Conservation (phyloP, 2,797 vertebrate genomes). For the Percopsis omiscomaycus region DNA sequence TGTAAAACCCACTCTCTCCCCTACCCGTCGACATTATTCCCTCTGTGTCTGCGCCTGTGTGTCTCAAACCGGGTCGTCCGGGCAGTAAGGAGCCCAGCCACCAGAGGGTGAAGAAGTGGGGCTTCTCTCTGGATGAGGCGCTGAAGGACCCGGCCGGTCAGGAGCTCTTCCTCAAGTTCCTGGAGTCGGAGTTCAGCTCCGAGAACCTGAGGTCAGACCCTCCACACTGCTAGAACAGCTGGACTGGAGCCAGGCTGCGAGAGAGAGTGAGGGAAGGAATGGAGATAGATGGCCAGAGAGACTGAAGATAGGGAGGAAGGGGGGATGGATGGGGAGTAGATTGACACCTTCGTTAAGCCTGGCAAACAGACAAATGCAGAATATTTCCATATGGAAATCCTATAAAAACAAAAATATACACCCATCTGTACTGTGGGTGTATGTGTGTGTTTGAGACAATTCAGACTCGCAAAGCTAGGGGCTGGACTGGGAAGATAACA, state of each 20-base stretch:
- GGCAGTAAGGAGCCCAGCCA: slow-evolving; percentile 95
- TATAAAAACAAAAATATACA: no score
- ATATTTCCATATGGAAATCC: no score
- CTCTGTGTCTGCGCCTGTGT: not conserved
- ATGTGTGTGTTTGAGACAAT: slow-evolving; percentile 1
- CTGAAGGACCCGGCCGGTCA: slow-evolving; percentile 91
- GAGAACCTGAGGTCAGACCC: slow-evolving; percentile 92
- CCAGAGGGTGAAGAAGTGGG: slow-evolving; percentile 95
- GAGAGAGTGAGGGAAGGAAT: not conserved
- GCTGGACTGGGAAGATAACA: slow-evolving; percentile 40
- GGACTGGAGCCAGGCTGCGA: not conserved
- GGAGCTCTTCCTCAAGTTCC: slow-evolving; percentile 94
- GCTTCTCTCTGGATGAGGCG: slow-evolving; percentile 92
- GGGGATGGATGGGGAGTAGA: not conserved
- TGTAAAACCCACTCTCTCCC: slow-evolving; percentile 4
- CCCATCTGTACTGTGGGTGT: not conserved
- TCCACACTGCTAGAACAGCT: not conserved
- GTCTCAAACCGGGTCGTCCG: not conserved
- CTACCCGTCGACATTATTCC: not conserved
- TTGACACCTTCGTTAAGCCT: not conserved
- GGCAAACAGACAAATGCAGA: not conserved
- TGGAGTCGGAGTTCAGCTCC: slow-evolving; percentile 98
- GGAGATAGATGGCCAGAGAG: not conserved
- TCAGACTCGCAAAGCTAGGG: slow-evolving; percentile 26
- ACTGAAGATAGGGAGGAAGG: not conserved